Conservation (phyloP, 2,797 vertebrate species). For the Sebastes kiyomatsui region DNA sequence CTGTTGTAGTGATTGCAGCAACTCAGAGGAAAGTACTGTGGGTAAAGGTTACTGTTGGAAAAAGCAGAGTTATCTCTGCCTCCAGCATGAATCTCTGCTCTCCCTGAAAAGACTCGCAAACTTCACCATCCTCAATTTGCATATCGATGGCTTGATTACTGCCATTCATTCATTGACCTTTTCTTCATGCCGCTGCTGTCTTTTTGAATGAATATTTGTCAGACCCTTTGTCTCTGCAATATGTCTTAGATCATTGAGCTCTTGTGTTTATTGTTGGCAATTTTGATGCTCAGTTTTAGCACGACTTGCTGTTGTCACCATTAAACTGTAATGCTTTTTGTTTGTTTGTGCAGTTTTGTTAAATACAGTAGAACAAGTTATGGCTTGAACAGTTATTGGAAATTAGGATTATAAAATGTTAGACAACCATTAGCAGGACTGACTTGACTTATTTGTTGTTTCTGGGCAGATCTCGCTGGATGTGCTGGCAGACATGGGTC, state of each 20-base stretch:
- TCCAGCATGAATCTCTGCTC: slow-evolving; percentile 27
- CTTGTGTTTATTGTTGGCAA: neutral
- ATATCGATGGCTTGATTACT: slow-evolving; percentile 48
- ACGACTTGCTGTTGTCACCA: neutral
- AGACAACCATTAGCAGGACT: neutral
- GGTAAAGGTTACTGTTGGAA: slow-evolving; percentile 16
- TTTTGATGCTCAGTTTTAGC: slow-evolving; percentile 1
- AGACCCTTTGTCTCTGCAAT: slow-evolving; percentile 18
- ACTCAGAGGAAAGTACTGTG: neutral
- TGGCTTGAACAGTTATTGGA: neutral
- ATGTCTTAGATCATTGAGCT: slow-evolving; percentile 1
- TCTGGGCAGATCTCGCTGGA: slow-evolving; percentile 93
- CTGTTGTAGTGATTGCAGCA: slow-evolving; percentile 22
- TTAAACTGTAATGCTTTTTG: neutral
- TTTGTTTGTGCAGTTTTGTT: neutral
- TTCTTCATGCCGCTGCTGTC: slow-evolving; percentile 16
- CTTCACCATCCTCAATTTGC: slow-evolving; percentile 36
- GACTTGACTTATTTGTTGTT: slow-evolving; percentile 2
- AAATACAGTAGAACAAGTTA: neutral
- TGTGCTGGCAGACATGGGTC: slow-evolving; percentile 98
- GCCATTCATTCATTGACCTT: slow-evolving; percentile 55
- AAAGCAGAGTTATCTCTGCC: slow-evolving; percentile 18
- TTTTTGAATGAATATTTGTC: slow-evolving; percentile 50
- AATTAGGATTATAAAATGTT: neutral
- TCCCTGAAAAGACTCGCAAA: slow-evolving; percentile 10